Conservation (phyloP, 2,113 vertebrate species). For the Colistium nudipinnis region DNA sequence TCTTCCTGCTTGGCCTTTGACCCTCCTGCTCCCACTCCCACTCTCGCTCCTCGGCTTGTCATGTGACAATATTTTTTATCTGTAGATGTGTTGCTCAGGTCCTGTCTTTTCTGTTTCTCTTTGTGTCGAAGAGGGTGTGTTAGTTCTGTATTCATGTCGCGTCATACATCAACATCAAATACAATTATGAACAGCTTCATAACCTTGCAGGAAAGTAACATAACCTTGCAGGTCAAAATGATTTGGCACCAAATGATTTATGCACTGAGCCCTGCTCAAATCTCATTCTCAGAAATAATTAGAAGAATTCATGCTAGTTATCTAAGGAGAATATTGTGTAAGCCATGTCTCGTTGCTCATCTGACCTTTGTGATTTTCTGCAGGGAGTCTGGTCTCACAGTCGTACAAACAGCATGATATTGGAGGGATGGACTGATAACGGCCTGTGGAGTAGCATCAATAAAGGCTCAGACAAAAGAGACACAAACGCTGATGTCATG, state of each 20-base stretch:
- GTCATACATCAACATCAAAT: too few relatives aligned
- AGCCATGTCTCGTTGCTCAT: neutral
- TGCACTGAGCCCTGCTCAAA: too few relatives aligned
- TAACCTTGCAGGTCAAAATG: too few relatives aligned
- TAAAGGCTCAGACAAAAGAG: slow-evolving; percentile 25
- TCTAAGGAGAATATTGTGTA: neutral
- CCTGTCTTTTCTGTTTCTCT: slow-evolving; percentile 44
- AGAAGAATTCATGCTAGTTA: too few relatives aligned
- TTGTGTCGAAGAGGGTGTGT: neutral
- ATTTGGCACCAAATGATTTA: too few relatives aligned
- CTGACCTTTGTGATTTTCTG: slow-evolving; percentile 25
- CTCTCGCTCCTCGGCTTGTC: slow-evolving; percentile 64
- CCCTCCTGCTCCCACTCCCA: slow-evolving; percentile 83
- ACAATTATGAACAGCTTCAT: neutral
- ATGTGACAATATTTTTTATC: slow-evolving; percentile 52
- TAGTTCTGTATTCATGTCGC: neutral
- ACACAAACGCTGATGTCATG: slow-evolving; percentile 23
- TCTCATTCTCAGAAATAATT: too few relatives aligned
- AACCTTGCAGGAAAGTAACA: neutral
- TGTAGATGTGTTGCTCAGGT: slow-evolving; percentile 34
- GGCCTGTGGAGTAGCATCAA: slow-evolving; percentile 21
- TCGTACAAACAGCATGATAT: slow-evolving; percentile 82
- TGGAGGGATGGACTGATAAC: slow-evolving; percentile 79
- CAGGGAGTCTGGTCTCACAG: slow-evolving; percentile 77
- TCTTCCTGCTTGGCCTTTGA: slow-evolving; percentile 78